Base-by-base conservation (phyloP, 2,113 vertebrate species). In the Petrocephalus zakoni region DNA sequence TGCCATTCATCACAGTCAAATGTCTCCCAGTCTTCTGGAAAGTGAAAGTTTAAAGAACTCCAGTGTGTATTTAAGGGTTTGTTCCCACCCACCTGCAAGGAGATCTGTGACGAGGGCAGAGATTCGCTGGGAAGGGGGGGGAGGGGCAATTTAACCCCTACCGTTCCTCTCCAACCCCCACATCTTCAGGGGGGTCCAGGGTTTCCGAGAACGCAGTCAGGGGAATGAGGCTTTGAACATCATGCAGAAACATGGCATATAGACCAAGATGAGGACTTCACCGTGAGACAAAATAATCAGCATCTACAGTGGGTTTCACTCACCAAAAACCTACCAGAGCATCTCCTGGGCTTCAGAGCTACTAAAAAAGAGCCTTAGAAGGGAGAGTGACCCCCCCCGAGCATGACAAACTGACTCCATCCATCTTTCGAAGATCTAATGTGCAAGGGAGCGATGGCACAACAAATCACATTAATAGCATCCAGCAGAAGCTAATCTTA, bases 401-500 rank as follows among this genome's bases (percentile, higher is more conserved):
- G 34, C 5, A 78, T 78, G 72, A 78, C 61, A 68, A 78, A 42
- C 29, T 6, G 37, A 78, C 72, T 78, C 72, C 72, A 75, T 75
- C 46, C 55, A 64, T 61, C 55, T 78, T 78, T 55, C 22, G 21
- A 34, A 42, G 25, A 42, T 78, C 29, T 78, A 78, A 78, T 21
- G 72, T 78, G 15, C 34, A 19, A 42, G 72, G 72, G 2, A 19
- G 72, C 5, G 6, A 78, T 42, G 72, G 34, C 29, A 78, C 29
- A 8, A 78, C 72, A 78, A 78, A 78, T 78, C 72, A 78, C 72
- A 78, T 37, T 78, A 78, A 78, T 42, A 42, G 29, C 34, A 78
- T 34, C 72, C 72, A 42, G 72, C 72, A 78, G 15, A 78, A 78
- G 72, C 72, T 78, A 78, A 78, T 78, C 72, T 78, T 42, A 78